These are phyloP conservation scores for Cromileptes altivelis DNA, from an alignment of 2,113 vertebrate genomes.

Conservation along the genomic window DNA sequence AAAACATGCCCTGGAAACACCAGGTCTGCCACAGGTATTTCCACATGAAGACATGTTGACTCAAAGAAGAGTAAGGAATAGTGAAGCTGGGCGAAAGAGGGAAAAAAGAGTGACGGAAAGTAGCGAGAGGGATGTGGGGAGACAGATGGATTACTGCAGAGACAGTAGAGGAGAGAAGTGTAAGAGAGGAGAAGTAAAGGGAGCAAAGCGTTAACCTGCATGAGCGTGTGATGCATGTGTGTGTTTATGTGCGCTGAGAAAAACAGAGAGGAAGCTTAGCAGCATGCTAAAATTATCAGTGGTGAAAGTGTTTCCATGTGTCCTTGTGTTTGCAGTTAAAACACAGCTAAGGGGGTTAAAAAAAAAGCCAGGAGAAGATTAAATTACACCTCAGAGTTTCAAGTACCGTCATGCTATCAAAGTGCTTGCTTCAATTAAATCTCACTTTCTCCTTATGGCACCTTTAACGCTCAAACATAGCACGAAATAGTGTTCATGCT, in stretches of 20 bases:
- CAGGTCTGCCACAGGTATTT: constrained; percentile 73
- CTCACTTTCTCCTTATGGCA: constrained; percentile 18
- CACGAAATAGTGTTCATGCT: constrained; percentile 17
- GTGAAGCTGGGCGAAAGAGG: neutral
- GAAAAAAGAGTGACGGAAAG: neutral
- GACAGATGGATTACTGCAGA: constrained; percentile 20
- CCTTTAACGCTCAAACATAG: constrained; percentile 11
- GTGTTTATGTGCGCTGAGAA: constrained; percentile 8
- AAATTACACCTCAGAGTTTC: constrained; percentile 60
- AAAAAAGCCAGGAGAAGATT: constrained; percentile 38
- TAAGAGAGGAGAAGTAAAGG: neutral
- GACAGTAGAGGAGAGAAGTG: neutral
- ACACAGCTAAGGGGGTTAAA: constrained; percentile 35
- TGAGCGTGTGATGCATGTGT: constrained; percentile 22
- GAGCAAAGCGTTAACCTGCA: constrained; percentile 11
- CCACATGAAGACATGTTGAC: constrained; percentile 51
- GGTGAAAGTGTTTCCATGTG: constrained; percentile 80
- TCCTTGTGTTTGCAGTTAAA: constrained; percentile 46
- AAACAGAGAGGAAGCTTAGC: constrained; percentile 39
- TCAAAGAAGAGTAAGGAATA: constrained; percentile 14
- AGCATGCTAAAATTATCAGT: constrained; percentile 74
- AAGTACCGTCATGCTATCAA: constrained; percentile 23
- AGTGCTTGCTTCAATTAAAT: constrained; percentile 22
- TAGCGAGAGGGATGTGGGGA: neutral
- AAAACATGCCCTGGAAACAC: constrained; percentile 68